These are phyloP conservation scores for Chanos chanos DNA, from an alignment of 2,797 vertebrate species.

Conservation along the genomic window DNA sequence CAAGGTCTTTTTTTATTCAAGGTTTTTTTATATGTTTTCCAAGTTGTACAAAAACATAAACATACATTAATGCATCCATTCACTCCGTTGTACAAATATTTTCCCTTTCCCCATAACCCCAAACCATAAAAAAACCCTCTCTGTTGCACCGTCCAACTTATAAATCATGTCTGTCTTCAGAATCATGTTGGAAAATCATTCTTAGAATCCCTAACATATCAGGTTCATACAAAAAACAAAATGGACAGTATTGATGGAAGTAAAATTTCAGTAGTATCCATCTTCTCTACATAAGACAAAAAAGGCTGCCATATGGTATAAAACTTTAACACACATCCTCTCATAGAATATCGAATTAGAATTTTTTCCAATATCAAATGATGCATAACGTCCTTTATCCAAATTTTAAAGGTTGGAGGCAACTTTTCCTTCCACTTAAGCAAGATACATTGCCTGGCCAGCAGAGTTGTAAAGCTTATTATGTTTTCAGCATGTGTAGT, in stretches of 20 bases:
- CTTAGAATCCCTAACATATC: too few relatives aligned
- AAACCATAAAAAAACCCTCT: not conserved
- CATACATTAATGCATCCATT: too few relatives aligned
- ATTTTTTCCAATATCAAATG: not conserved
- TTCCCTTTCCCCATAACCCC: too few relatives aligned
- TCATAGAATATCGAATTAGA: not conserved
- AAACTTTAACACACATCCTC: not conserved
- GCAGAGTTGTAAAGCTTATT: not conserved
- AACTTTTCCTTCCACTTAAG: constrained; percentile 4
- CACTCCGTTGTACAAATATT: too few relatives aligned
- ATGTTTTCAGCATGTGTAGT: not conserved
- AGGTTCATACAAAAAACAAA: not conserved
- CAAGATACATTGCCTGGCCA: not conserved
- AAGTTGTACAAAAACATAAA: too few relatives aligned
- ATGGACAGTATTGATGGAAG: not conserved
- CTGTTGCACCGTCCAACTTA: not conserved
- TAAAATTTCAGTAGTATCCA: not conserved
- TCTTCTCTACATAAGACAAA: constrained; percentile 6
- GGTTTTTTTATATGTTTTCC: not conserved
- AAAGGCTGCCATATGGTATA: not conserved
- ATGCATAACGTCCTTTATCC: constrained; percentile 1
- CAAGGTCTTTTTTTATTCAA: not conserved
- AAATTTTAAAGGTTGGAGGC: not conserved
- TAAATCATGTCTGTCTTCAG: not conserved
- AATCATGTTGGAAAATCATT: too few relatives aligned